Evolutionary conservation across 2,888 invertebrate genomes (phyloP).

Genomic region (Lasius fuliginosus): DNA sequence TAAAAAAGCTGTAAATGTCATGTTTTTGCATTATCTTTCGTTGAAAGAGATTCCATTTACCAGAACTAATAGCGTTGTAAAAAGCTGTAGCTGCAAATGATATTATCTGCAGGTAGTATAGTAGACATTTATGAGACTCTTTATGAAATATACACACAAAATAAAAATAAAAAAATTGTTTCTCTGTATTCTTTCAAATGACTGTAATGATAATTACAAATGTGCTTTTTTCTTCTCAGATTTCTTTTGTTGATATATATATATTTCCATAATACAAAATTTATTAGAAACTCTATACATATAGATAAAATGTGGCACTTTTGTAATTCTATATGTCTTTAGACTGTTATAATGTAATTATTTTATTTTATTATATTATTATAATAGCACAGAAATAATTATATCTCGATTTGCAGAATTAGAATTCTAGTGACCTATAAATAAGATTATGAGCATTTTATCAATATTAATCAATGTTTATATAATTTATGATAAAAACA

Average conservation of each 20-base stretch:
- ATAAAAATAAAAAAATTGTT: slow-evolving; percentile 5
- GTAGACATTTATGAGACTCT: slow-evolving; percentile 35
- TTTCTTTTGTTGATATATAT: background rate
- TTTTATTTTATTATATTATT: background rate
- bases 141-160: slow-evolving; percentile 16
- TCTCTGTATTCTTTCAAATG: background rate
- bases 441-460: background rate
- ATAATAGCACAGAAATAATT: background rate
- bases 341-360: background rate
- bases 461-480: slow-evolving; percentile 10
- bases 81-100: slow-evolving; percentile 17
- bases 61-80: slow-evolving; percentile 16
- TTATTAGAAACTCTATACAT: background rate
- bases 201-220: background rate
- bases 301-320: background rate
- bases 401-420: background rate
- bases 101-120: slow-evolving; percentile 17
- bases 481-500: background rate
- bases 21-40: slow-evolving; percentile 22
- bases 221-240: background rate
- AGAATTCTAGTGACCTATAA: background rate
- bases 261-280: background rate
- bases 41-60: slow-evolving; percentile 17
- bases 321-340: background rate
- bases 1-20: slow-evolving; percentile 27